Base-by-base conservation (phyloP, 2,797 vertebrate genomes). In the Sphenopsis melanotis region DNA sequence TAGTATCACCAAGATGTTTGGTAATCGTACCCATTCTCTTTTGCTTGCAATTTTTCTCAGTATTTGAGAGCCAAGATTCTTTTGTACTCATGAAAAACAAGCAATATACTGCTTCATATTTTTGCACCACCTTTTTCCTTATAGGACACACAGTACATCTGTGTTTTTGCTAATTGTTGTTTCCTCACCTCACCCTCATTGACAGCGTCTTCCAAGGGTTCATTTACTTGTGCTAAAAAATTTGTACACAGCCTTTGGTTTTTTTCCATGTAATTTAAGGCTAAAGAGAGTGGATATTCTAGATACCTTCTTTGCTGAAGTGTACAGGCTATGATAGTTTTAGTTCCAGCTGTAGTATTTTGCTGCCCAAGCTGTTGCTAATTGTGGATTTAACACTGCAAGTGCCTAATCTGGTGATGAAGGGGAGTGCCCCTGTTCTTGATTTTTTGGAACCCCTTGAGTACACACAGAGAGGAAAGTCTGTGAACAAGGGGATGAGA, bases 221-320 rank as follows among this genome's bases (percentile, higher is more conserved):
- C n/a, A 17, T 79, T 53, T 7, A 1, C 46, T 55, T 36, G 5
- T n/a, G 47, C 47, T 41, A 65, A 66, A 57, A 83, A 4, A 6
- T n/a, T 71, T 44, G 16, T 85, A 41, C 5, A 52, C 2, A 2
- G 7, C 17, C 9, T 27, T 57, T 53, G 49, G 7, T 6, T 37
- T 52, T 70, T 42, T 32, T 3, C 17, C 10, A 13, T 0, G 0
- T 65, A 57, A 55, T 5, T 69, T 76, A 46, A 52, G 14, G 9
- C 17, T 84, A 49, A 68, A 32, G 9, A 19, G 22, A 61, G 5
- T 39, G 15, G 76, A 44, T 69, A 59, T 55, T 79, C 37, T 57
- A 52, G 29, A 29, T 27, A 24, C 6, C n/a, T 50, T 56, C 16
- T 76, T 83, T 41, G 34, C 27, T 77, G 32, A 52, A 27, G 32